Conservation (phyloP, 2,888 invertebrate species). For the Acanthoscelides obtectus region DNA sequence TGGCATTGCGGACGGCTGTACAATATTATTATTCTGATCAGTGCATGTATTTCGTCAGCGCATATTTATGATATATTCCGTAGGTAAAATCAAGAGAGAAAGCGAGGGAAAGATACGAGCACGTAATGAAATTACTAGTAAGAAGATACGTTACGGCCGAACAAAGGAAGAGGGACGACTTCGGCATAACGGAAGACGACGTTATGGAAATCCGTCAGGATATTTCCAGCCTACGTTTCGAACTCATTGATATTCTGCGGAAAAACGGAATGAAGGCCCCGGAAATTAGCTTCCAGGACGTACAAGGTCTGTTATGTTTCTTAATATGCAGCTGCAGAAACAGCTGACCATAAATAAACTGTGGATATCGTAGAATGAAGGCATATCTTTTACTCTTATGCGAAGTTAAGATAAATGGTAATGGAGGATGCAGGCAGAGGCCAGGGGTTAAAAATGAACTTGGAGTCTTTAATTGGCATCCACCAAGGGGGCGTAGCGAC, state of each 20-base stretch:
- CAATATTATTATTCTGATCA: too few relatives aligned
- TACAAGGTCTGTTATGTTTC: conserved; percentile 49
- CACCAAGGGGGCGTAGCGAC: too few relatives aligned
- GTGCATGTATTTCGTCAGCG: too few relatives aligned
- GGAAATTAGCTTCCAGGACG: conserved; percentile 61
- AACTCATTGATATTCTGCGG: conserved; percentile 84
- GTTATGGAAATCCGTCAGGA: conserved; percentile 97
- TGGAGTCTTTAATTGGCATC: too few relatives aligned
- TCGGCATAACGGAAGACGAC: conserved; percentile 93
- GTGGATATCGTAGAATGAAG: too few relatives aligned
- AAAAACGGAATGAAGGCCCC: conserved; percentile 87
- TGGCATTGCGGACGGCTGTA: too few relatives aligned
- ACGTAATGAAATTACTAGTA: conserved; percentile 82
- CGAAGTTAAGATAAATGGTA: too few relatives aligned
- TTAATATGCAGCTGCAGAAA: not conserved
- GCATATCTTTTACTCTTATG: too few relatives aligned
- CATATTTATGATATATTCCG: not conserved
- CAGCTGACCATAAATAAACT: too few relatives aligned
- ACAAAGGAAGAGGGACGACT: conserved; percentile 83
- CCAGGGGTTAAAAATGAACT: too few relatives aligned
- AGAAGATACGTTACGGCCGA: conserved; percentile 79
- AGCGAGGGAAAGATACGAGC: conserved; percentile 69
- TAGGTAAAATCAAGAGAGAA: conserved; percentile 71
- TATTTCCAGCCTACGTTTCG: conserved; percentile 90
- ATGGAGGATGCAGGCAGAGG: too few relatives aligned